A percentile compares a stretch with the other conserved stretches of the same genome.
Conservation (phyloP, 2,797 vertebrate genomes). For the Myotis pilosus region DNA sequence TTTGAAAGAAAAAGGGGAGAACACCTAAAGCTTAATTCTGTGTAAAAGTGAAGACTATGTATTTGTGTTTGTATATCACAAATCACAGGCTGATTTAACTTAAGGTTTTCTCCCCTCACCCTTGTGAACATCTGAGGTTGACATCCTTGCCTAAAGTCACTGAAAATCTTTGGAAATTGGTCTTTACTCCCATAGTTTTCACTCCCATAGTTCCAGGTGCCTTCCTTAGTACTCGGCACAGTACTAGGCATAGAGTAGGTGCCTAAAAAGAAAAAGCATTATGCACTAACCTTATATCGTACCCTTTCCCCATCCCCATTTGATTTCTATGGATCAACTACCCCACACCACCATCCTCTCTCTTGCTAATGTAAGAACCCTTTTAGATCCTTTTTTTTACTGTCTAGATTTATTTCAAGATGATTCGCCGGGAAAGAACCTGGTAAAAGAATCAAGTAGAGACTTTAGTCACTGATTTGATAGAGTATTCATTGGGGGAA, state of each 20-base stretch:
- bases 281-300: neutral
- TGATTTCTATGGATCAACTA: neutral
- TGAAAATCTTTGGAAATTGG: neutral
- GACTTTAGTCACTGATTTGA: neutral
- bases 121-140: neutral
- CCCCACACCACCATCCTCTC: neutral
- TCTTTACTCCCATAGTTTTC: neutral
- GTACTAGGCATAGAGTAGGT: neutral
- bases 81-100: neutral
- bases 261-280: neutral
- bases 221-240: neutral
- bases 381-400: neutral
- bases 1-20: neutral
- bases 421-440: neutral
- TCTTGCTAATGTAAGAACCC: neutral
- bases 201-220: neutral
- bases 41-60: neutral
- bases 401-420: neutral
- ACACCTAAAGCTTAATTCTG: neutral
- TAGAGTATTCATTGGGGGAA: neutral
- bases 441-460: neutral
- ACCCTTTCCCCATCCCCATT: neutral
- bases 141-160: neutral
- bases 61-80: neutral
- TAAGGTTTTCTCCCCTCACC: neutral